Percentiles rank a stretch among this genome's conserved stretches.
phyloP scores from a whole-genome alignment of 1,140 invertebrate species.

The Antheraea pernyi region DNA sequence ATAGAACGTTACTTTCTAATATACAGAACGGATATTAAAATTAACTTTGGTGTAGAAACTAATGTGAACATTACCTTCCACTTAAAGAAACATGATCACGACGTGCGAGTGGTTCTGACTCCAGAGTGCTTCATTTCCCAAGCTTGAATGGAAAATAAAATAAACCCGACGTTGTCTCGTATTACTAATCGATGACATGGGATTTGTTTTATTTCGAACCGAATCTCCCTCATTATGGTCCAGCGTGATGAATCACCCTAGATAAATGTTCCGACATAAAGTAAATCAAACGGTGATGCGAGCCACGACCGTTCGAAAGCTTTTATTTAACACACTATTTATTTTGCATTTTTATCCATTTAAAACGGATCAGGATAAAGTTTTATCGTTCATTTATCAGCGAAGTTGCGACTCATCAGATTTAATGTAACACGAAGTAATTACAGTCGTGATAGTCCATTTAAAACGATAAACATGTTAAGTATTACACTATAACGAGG shows the following conservation, averaged over 20 bases:
- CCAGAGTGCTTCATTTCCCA: slow-evolving; percentile 20
- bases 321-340: slow-evolving; percentile 48
- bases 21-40: not conserved
- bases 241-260: slow-evolving; percentile 66
- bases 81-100: slow-evolving; percentile 21
- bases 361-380: slow-evolving; percentile 34
- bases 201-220: slow-evolving; percentile 58
- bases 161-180: slow-evolving; percentile 38
- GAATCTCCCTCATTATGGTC: slow-evolving; percentile 55
- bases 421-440: slow-evolving; percentile 26
- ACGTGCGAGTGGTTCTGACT: slow-evolving; percentile 14
- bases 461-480: not conserved
- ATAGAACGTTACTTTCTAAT: too few relatives aligned
- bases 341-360: slow-evolving; percentile 48
- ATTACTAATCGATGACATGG: slow-evolving; percentile 64
- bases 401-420: slow-evolving; percentile 33
- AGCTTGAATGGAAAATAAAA: slow-evolving; percentile 21
- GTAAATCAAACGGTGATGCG: slow-evolving; percentile 52
- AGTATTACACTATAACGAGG: not conserved
- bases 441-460: not conserved
- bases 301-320: slow-evolving; percentile 42
- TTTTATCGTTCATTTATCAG: slow-evolving; percentile 42
- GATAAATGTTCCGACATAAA: slow-evolving; percentile 61
- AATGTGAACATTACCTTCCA: slow-evolving; percentile 11
- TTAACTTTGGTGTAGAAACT: slow-evolving; percentile 4